Evolutionary conservation across 2,888 invertebrate genomes (phyloP).

Genomic region (Hypsopygia costalis): DNA sequence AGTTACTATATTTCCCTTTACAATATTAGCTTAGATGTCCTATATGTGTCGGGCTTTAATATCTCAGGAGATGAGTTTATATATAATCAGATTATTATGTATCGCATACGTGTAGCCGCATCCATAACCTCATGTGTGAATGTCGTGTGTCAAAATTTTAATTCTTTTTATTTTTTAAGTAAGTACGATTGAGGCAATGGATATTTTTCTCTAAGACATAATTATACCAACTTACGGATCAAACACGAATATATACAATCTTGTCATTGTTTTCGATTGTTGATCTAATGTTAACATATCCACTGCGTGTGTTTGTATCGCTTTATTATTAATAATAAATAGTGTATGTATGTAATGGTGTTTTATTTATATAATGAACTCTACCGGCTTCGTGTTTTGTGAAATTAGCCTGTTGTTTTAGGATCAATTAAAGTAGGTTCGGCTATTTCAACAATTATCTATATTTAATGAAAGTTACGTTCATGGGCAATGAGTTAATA

Average conservation of each 20-base stretch:
- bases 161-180: background rate
- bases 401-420: too few species aligned
- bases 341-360: constrained; percentile 53
- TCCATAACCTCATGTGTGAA: constrained; percentile 17
- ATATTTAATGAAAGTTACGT: too few species aligned
- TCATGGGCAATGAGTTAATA: too few species aligned
- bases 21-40: too few species aligned
- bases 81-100: constrained; percentile 5
- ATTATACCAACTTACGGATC: background rate
- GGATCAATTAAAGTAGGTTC: too few species aligned
- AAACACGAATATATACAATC: background rate
- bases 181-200: background rate
- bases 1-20: too few species aligned
- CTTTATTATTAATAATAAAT: constrained; percentile 67
- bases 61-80: background rate
- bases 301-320: constrained; percentile 38
- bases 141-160: constrained; percentile 18
- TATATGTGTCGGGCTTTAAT: background rate
- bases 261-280: too few species aligned
- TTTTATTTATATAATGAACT: constrained; percentile 32
- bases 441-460: too few species aligned
- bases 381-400: too few species aligned
- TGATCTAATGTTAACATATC: constrained; percentile 1
- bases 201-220: background rate
- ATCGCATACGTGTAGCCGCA: constrained; percentile 29